Evolutionary conservation across 2,888 invertebrate genomes (phyloP).

Genomic region (Dorcus hopei): DNA sequence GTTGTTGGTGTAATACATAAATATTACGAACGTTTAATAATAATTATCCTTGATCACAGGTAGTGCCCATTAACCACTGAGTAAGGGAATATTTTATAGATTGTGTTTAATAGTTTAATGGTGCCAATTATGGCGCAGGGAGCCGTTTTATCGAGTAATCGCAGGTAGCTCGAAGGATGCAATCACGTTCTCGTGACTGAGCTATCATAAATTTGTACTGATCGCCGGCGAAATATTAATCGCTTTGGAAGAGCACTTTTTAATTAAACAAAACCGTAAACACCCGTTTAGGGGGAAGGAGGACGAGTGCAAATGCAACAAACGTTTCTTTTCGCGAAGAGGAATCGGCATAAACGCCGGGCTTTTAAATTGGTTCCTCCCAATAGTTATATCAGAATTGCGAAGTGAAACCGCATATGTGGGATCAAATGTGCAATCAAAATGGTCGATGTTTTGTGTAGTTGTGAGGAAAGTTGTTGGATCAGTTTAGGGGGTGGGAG

Average conservation of each 20-base stretch:
- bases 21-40: slow-evolving; percentile 8
- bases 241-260: neutral
- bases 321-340: too few species aligned
- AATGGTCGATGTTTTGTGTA: slow-evolving; percentile 14
- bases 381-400: slow-evolving; percentile 5
- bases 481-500: slow-evolving; percentile 20
- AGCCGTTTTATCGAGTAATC: slow-evolving; percentile 36
- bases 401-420: slow-evolving; percentile 11
- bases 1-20: too few species aligned
- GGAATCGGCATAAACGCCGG: too few species aligned
- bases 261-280: too few species aligned
- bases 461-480: slow-evolving; percentile 16
- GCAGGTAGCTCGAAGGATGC: slow-evolving; percentile 34
- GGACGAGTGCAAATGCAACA: too few species aligned
- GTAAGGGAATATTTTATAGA: slow-evolving; percentile 30
- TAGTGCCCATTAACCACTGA: slow-evolving; percentile 29
- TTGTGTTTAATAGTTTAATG: slow-evolving; percentile 39
- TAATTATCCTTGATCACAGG: slow-evolving; percentile 30
- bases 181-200: slow-evolving; percentile 38
- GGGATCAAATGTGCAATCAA: slow-evolving; percentile 9
- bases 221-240: slow-evolving; percentile 4
- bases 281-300: too few species aligned
- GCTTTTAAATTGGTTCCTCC: too few species aligned
- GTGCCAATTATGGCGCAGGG: slow-evolving; percentile 36
- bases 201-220: slow-evolving; percentile 28